Conservation (phyloP, 2,113 vertebrate species). For the Tragelaphus imberbis region DNA sequence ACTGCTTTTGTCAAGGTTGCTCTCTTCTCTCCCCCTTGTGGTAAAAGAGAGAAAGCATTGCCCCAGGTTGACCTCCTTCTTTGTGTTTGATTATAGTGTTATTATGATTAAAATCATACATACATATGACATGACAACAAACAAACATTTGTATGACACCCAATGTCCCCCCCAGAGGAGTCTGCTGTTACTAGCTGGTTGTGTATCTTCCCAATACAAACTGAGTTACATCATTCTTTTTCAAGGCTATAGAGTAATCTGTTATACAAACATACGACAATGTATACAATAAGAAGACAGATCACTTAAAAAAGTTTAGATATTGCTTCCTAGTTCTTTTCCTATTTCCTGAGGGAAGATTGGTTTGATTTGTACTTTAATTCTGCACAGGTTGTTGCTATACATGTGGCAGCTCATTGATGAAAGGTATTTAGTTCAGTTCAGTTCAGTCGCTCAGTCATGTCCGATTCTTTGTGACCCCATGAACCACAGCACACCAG, state of each 20-base stretch:
- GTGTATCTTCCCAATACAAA: background rate
- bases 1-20: background rate
- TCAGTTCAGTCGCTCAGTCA: no score
- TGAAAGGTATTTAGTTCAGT: background rate
- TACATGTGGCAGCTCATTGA: background rate
- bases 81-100: background rate
- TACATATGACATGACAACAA: background rate
- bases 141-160: background rate
- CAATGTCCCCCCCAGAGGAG: background rate
- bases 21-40: background rate
- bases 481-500: no score
- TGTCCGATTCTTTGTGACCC: no score
- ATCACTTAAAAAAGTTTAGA: background rate
- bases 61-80: background rate
- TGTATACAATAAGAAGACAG: background rate
- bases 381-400: background rate
- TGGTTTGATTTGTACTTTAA: background rate
- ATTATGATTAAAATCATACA: background rate
- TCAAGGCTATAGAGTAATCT: background rate
- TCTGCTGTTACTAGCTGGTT: background rate
- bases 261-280: background rate
- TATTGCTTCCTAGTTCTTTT: background rate
- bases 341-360: background rate
- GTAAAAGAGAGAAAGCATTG: background rate
- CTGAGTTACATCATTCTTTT: background rate